A percentile compares a stretch with the other conserved stretches of the same genome.
These are phyloP conservation scores for Drosophila kuntzei DNA, from an alignment of 2,888 invertebrate genomes.

Conservation along the genomic window DNA sequence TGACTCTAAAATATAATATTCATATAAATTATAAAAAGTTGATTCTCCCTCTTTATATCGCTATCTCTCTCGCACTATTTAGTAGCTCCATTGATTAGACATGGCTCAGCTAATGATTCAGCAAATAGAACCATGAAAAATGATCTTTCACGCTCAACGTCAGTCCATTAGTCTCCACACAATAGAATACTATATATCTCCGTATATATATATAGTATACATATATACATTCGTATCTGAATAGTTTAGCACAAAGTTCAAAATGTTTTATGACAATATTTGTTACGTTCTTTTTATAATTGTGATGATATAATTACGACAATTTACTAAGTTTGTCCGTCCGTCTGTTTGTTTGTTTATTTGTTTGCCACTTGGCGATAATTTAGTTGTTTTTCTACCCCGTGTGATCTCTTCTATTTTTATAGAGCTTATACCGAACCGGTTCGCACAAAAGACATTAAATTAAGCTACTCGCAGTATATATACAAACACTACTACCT, in stretches of 20 bases:
- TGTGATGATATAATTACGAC: slow-evolving; percentile 59
- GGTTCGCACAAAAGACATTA: slow-evolving; percentile 38
- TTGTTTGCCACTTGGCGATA: slow-evolving; percentile 50
- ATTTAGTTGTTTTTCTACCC: slow-evolving; percentile 34
- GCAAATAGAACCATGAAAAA: slow-evolving; percentile 16
- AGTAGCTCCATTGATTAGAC: slow-evolving; percentile 15
- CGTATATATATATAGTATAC: slow-evolving; percentile 1
- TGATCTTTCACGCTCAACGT: slow-evolving; percentile 23
- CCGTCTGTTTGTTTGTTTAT: slow-evolving; percentile 34
- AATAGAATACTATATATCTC: not conserved
- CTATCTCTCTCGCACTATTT: not conserved
- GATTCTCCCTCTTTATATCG: not conserved
- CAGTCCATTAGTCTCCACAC: not conserved
- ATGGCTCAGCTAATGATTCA: slow-evolving; percentile 16
- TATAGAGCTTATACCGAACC: slow-evolving; percentile 24
- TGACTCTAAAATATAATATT: slow-evolving; percentile 8
- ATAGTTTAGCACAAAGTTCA: slow-evolving; percentile 55
- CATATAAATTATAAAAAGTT: not conserved
- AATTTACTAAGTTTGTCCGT: slow-evolving; percentile 38
- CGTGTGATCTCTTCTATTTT: slow-evolving; percentile 22
- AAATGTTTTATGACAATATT: slow-evolving; percentile 46
- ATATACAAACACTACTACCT: slow-evolving; percentile 3
- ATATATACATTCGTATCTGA: slow-evolving; percentile 2
- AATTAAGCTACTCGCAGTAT: slow-evolving; percentile 8
- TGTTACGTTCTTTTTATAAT: slow-evolving; percentile 42